Conservation (phyloP, 2,113 vertebrate genomes). For the Uria aalge region DNA sequence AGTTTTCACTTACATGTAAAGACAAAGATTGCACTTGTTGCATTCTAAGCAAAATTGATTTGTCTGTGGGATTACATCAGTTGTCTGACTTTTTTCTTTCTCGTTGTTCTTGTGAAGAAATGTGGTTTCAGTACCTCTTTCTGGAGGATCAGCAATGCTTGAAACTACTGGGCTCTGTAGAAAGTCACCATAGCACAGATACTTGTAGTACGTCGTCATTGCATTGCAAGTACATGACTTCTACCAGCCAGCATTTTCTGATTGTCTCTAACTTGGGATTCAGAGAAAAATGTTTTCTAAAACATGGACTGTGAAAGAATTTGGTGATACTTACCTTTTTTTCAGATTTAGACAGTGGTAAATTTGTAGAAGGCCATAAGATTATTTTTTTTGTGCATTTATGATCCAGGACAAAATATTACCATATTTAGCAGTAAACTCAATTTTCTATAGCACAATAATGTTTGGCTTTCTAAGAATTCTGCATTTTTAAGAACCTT, state of each 20-base stretch:
- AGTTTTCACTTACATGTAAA: constrained; percentile 16
- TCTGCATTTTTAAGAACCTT: not conserved
- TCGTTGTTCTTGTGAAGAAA: not conserved
- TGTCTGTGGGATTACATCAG: not conserved
- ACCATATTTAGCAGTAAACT: not conserved
- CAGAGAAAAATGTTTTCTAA: not conserved
- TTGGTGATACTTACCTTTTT: not conserved
- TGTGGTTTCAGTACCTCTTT: not conserved
- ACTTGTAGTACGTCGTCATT: not conserved
- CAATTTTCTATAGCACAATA: not conserved
- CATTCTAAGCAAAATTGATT: not conserved
- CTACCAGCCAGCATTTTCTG: not conserved
- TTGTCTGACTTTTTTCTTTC: not conserved
- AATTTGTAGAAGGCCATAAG: not conserved
- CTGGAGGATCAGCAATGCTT: not conserved
- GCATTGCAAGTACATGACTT: not conserved
- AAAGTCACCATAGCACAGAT: not conserved
- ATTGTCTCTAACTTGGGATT: not conserved
- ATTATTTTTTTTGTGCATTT: not conserved
- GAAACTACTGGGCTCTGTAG: not conserved
- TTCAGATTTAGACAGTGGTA: not conserved
- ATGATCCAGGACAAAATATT: not conserved
- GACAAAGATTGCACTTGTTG: not conserved
- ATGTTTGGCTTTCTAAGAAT: not conserved
- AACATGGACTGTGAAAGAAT: not conserved